A percentile compares a stretch with the other conserved stretches of the same genome.
Evolutionary conservation across 2,797 vertebrate genomes (phyloP).

Genomic region (Paratrypauchen microcephalus): DNA sequence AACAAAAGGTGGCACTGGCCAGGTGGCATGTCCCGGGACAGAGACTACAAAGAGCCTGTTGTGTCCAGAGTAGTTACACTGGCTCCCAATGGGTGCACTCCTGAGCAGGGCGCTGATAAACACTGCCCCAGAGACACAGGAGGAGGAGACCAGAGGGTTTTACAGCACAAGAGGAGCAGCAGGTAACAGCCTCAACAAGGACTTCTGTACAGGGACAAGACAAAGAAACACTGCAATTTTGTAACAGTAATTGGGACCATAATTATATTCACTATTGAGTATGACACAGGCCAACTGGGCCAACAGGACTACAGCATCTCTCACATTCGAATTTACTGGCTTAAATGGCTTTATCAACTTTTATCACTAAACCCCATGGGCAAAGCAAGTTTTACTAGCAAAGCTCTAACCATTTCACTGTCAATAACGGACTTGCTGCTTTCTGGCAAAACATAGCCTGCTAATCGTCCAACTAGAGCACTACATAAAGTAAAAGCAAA

Average conservation of each 20-base stretch:
- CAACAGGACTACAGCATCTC: neutral
- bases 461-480: too few relatives aligned
- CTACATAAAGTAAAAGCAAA: constrained; percentile 15
- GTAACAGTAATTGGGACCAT: too few relatives aligned
- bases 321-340: neutral
- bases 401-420: too few relatives aligned
- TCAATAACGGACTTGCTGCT: too few relatives aligned
- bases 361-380: too few relatives aligned
- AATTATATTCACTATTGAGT: too few relatives aligned
- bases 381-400: too few relatives aligned
- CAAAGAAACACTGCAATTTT: too few relatives aligned
- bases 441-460: too few relatives aligned
- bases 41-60: constrained; percentile 70
- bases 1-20: constrained; percentile 62
- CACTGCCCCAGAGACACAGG: constrained; percentile 33
- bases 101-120: constrained; percentile 52
- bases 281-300: too few relatives aligned
- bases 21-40: constrained; percentile 57
- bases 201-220: neutral
- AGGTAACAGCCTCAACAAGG: constrained; percentile 56
- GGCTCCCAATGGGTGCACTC: constrained; percentile 56
- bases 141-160: constrained; percentile 44
- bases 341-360: too few relatives aligned
- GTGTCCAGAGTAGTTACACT: constrained; percentile 46
- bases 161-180: constrained; percentile 30